A percentile compares a stretch with the other conserved stretches of the same genome.
phyloP scores from a whole-genome alignment of 1,140 invertebrate species.

The Zaprionus inermis region DNA sequence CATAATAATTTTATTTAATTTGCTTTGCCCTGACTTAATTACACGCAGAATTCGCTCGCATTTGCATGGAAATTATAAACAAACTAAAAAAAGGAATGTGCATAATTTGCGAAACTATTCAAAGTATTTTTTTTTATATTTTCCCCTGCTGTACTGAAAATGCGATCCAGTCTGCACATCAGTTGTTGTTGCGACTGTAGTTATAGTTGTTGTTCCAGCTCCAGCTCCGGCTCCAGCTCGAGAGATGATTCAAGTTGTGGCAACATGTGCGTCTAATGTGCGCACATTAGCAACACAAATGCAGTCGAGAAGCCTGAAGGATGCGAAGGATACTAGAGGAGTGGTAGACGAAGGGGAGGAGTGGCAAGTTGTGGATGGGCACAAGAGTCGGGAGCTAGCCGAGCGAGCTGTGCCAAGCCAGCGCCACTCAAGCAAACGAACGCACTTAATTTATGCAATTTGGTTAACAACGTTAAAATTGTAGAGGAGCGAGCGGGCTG shows the following conservation, averaged over 20 bases:
- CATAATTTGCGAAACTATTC: conserved; percentile 50
- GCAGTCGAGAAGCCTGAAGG: conserved; percentile 52
- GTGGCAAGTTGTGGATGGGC: conserved; percentile 10
- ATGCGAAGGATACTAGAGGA: not conserved
- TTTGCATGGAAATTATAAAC: conserved; percentile 68
- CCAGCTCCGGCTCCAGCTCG: not conserved
- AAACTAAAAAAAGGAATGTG: conserved; percentile 12
- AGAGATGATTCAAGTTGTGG: conserved; percentile 33
- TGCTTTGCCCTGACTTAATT: conserved; percentile 17
- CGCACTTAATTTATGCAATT: conserved; percentile 83
- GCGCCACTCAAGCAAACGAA: conserved; percentile 78
- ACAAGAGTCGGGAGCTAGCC: conserved; percentile 29
- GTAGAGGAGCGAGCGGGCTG: conserved; percentile 51
- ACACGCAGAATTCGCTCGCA: conserved; percentile 15
- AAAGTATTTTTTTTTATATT: conserved; percentile 11
- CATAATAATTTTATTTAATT: conserved; percentile 8
- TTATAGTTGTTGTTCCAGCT: not conserved
- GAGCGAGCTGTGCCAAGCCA: conserved; percentile 48
- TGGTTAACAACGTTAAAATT: conserved; percentile 83
- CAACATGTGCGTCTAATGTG: conserved; percentile 79
- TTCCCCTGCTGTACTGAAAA: conserved; percentile 22
- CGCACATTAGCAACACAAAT: conserved; percentile 79
- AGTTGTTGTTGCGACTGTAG: conserved; percentile 15
- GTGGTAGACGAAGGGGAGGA: not conserved
- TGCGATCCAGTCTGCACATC: conserved; percentile 13